A percentile compares a stretch with the other conserved stretches of the same genome.
Conservation (phyloP, 2,888 invertebrate species). For the Chymomyza caudatula region DNA sequence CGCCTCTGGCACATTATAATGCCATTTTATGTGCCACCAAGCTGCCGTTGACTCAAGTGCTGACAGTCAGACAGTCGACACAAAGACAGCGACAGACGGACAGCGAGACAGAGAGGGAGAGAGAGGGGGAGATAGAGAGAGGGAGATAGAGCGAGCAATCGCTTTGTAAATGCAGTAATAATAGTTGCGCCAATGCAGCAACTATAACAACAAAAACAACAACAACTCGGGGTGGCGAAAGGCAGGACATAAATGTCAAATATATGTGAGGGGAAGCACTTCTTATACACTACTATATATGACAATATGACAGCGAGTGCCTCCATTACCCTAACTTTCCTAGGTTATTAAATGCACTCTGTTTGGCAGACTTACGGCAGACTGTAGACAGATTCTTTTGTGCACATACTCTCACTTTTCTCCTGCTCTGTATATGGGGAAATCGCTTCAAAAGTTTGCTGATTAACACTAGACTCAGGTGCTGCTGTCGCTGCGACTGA, state of each 20-base stretch:
- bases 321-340: neutral
- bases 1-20: neutral
- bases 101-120: neutral
- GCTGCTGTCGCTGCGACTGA: neutral
- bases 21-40: constrained; percentile 3
- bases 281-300: neutral
- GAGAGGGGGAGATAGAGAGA: neutral
- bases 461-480: neutral
- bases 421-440: neutral
- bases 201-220: neutral
- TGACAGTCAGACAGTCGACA: neutral
- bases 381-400: neutral
- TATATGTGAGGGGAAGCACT: constrained; percentile 45
- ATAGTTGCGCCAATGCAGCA: constrained; percentile 39
- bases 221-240: constrained; percentile 48
- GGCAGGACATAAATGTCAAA: constrained; percentile 64
- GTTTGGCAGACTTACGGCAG: neutral
- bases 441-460: neutral
- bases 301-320: too few relatives aligned
- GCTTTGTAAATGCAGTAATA: constrained; percentile 38
- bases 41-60: neutral
- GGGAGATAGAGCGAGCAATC: neutral
- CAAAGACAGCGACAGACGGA: neutral
- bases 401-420: too few relatives aligned
- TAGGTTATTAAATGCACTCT: neutral